Percentiles rank a stretch among this genome's conserved stretches.
Conservation (phyloP, 2,888 invertebrate genomes). For the Thyatira batis region DNA sequence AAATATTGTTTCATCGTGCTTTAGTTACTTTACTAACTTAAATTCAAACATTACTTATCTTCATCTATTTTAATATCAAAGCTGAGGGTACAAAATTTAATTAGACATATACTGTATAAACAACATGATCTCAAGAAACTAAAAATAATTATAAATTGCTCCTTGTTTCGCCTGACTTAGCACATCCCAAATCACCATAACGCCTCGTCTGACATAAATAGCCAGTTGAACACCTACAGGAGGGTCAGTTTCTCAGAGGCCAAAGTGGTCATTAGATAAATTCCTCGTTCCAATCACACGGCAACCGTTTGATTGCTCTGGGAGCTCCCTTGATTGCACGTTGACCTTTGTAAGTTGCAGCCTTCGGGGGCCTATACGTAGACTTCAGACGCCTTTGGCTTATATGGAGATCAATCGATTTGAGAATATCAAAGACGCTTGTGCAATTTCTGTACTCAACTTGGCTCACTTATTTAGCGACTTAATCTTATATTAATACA, state of each 20-base stretch:
- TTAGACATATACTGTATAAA: no score
- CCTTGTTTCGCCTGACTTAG: background rate
- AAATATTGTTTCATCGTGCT: no score
- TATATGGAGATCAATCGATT: conserved; percentile 1
- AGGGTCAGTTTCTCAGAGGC: conserved; percentile 2
- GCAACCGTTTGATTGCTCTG: conserved; percentile 35
- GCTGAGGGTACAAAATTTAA: no score
- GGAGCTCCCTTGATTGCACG: conserved; percentile 37
- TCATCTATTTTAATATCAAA: no score
- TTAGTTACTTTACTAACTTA: no score
- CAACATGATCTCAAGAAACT: no score
- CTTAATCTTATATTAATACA: no score
- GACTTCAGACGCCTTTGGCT: conserved; percentile 4
- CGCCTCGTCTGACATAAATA: background rate
- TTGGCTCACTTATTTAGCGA: no score
- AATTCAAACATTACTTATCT: no score
- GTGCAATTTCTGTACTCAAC: background rate
- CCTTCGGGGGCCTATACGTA: conserved; percentile 19
- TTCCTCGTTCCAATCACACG: conserved; percentile 26
- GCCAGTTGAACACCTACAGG: background rate
- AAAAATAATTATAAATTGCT: no score
- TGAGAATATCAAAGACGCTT: conserved; percentile 14
- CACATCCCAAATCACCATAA: background rate
- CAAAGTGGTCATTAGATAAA: conserved; percentile 26
- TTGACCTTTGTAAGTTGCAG: conserved; percentile 39